Base-by-base conservation (phyloP, 2,113 vertebrate species). In the Gambusia holbrooki region DNA sequence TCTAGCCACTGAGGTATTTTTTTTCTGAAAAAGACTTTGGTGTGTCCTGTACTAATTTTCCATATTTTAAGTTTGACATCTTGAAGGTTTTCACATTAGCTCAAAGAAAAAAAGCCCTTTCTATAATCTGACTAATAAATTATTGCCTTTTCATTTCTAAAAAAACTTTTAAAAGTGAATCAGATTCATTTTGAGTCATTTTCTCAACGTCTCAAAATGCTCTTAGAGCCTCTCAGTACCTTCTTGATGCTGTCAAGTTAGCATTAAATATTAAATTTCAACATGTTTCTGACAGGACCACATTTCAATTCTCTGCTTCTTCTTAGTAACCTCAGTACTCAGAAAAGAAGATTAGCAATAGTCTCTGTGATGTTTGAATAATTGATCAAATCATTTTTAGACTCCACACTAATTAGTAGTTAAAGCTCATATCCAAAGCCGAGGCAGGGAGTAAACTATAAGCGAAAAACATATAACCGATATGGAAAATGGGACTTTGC, bases 401-500 rank as follows among this genome's bases (percentile, higher is more conserved):
- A 86, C 61, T 66, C 76, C 72, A 75, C 33, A 51, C 62, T 84
- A 86, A 88, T 88, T 82, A 75, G 76, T 58, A 45, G 73, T 66
- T 19, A 42, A 62, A 75, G 58, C 78, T 87, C 30, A 75, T 77
- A 67, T 66, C 80, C 63, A 71, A 69, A 70, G 66, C 75, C 42
- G 69, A 74, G 76, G 64, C 80, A 33, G 66, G 25, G 68, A 64
- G 74, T 76, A 76, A 84, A 79, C 67, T 58, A 48, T 66, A 76
- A 22, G 12, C 68, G 71, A 79, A 82, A 86, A 76, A 61, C 69
- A 80, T 81, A 74, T 76, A 74, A 68, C 81, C 69, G 74, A 75
- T 79, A 79, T 71, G 76, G 74, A 78, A 77, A 76, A 69, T 29
- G 45, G 78, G 60, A 81, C 90, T 93, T 73, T 86, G 89, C 89